These are phyloP conservation scores for Branchinecta lindahli DNA, from an alignment of 1,140 invertebrate genomes.

Conservation along the genomic window DNA sequence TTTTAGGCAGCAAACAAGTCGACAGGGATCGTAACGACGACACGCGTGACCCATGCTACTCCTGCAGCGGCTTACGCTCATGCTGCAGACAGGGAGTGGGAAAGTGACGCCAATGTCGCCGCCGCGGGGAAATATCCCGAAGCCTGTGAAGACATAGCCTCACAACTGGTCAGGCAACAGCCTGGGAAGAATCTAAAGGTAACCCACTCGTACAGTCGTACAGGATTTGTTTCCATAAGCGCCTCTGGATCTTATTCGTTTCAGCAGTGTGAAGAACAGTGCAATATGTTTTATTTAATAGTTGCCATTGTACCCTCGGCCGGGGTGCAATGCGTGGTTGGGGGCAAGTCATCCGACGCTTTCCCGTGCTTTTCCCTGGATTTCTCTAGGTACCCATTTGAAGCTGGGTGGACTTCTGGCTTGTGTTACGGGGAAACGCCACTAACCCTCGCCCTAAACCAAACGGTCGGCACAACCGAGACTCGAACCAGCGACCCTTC, in stretches of 20 bases:
- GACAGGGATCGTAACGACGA: conserved; percentile 55
- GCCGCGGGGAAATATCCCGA: conserved; percentile 23
- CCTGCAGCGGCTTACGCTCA: conserved; percentile 39
- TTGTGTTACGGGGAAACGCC: too few species aligned
- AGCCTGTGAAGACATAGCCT: conserved; percentile 29
- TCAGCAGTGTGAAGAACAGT: not conserved
- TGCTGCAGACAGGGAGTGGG: conserved; percentile 25
- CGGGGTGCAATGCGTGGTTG: too few species aligned
- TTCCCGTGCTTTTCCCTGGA: too few species aligned
- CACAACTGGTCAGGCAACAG: conserved; percentile 26
- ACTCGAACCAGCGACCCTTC: too few species aligned
- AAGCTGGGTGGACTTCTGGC: too few species aligned
- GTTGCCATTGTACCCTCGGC: not conserved
- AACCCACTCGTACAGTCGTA: conserved; percentile 15
- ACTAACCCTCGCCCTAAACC: too few species aligned
- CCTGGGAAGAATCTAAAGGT: conserved; percentile 28
- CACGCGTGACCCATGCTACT: conserved; percentile 61
- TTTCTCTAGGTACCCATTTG: too few species aligned
- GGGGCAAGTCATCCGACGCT: too few species aligned
- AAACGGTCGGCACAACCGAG: too few species aligned
- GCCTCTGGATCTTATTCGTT: not conserved
- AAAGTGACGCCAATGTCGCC: conserved; percentile 24
- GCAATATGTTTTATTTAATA: not conserved
- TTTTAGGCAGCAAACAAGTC: conserved; percentile 25
- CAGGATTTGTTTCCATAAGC: not conserved